phyloP scores from a whole-genome alignment of 2,113 vertebrate species.

The Dasypus novemcinctus region DNA sequence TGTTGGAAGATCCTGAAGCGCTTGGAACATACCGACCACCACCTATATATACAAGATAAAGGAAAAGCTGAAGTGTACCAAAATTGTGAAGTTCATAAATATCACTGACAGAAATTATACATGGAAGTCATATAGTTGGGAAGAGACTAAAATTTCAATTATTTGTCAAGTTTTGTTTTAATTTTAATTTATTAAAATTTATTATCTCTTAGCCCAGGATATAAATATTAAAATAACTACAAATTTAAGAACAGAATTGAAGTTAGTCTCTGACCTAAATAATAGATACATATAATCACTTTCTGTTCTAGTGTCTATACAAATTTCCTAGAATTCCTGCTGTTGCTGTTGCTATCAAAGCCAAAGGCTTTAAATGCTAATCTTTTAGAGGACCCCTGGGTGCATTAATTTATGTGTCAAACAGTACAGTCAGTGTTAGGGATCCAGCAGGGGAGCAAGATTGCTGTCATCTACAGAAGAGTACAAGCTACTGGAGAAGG shows the following conservation, averaged over 20 bases:
- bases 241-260: slow-evolving; percentile 43
- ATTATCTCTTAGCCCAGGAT: neutral
- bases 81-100: neutral
- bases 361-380: slow-evolving; percentile 54
- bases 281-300: slow-evolving; percentile 16
- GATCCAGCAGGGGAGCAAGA: slow-evolving; percentile 53
- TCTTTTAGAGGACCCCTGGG: slow-evolving; percentile 25
- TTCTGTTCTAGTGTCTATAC: neutral
- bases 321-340: slow-evolving; percentile 50
- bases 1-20: slow-evolving; percentile 77
- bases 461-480: slow-evolving; percentile 31
- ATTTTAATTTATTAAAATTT: slow-evolving; percentile 2
- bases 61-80: neutral
- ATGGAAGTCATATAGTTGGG: neutral
- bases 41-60: slow-evolving; percentile 81
- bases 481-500: slow-evolving; percentile 12
- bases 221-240: slow-evolving; percentile 39
- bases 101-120: neutral
- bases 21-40: slow-evolving; percentile 96
- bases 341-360: slow-evolving; percentile 40
- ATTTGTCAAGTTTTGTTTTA: neutral
- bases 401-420: slow-evolving; percentile 60
- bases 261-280: slow-evolving; percentile 30
- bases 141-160: slow-evolving; percentile 49
- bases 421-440: neutral